Evolutionary conservation across 2,797 vertebrate species (phyloP), one percentile per base, ranked within the genome.

Genomic region (Sitta carolinensis): DNA sequence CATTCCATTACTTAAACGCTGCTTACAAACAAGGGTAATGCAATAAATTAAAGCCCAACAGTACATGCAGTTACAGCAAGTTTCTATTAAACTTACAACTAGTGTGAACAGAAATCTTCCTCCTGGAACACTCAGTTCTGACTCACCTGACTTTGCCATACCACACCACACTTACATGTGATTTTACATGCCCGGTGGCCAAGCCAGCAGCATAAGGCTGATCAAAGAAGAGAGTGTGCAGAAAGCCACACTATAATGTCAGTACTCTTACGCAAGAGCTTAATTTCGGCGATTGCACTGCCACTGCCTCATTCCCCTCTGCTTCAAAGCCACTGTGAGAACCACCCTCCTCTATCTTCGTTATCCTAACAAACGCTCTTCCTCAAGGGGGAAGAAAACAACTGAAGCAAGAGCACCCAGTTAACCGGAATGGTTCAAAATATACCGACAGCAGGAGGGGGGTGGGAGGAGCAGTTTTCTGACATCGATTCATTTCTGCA

Each of bases 321-420:
- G 14, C 55, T 69, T 79, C 38, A 13, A 64, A 19, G 62, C 15
- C 51, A 79, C 38, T 42, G 20, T 16, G 57, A 96, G 18, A 94
- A 88, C 55, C 66, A 63, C 25, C 13, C 90, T 86, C 27, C 40
- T 69, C 40, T 10, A 20, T 21, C 45, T 79, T 63, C 42, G 40
- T 27, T 48, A 84, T 26, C 32, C 34, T 61, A 81, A 55, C 11
- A 76, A 91, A 45, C 0, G 0, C 22, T 67, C 25, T 34, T 48
- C 29, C 57, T 59, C n/a, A 13, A 50, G 14, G 4, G 5, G 3
- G 1, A 5, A 30, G 7, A 19, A 43, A 7, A 3, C 10, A 42
- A 32, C 6, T 30, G 55, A 78, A 79, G 16, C 27, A 62, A 58
- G 27, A 19, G 50, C 19, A 72, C 9, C 26, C 14, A 0, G 0